Percentiles rank a stretch among this genome's conserved stretches.
These are phyloP conservation scores for Lontra canadensis DNA, from an alignment of 2,113 vertebrate genomes.

Conservation along the genomic window DNA sequence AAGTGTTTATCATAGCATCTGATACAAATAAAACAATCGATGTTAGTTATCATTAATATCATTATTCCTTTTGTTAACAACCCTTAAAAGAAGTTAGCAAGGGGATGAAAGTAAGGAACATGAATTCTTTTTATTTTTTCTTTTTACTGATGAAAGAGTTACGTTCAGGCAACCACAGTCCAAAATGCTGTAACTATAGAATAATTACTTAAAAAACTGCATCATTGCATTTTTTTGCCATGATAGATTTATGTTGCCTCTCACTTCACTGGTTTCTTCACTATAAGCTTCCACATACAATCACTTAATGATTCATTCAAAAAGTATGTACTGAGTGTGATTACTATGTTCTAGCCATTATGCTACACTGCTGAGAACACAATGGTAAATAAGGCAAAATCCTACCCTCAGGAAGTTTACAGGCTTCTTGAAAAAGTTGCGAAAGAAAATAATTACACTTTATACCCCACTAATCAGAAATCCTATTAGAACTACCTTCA, in stretches of 20 bases:
- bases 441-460: neutral
- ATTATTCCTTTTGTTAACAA: slow-evolving; percentile 26
- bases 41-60: neutral
- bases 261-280: neutral
- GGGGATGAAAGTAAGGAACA: neutral
- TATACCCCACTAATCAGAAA: neutral
- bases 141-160: slow-evolving; percentile 3
- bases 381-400: neutral
- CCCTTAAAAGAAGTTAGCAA: neutral
- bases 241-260: neutral
- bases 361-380: neutral
- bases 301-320: neutral
- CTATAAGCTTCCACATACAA: neutral
- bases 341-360: neutral
- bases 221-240: neutral
- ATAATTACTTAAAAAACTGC: neutral
- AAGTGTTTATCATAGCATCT: neutral
- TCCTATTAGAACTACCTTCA: neutral
- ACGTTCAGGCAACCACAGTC: neutral
- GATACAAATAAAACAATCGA: slow-evolving; percentile 17
- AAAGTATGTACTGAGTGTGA: neutral
- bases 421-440: neutral
- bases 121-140: neutral
- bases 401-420: neutral
- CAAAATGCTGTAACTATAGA: neutral